Percentiles rank a stretch among this genome's conserved stretches.
Evolutionary conservation across 2,113 vertebrate genomes (phyloP).

Genomic region (Tragelaphus scriptus): DNA sequence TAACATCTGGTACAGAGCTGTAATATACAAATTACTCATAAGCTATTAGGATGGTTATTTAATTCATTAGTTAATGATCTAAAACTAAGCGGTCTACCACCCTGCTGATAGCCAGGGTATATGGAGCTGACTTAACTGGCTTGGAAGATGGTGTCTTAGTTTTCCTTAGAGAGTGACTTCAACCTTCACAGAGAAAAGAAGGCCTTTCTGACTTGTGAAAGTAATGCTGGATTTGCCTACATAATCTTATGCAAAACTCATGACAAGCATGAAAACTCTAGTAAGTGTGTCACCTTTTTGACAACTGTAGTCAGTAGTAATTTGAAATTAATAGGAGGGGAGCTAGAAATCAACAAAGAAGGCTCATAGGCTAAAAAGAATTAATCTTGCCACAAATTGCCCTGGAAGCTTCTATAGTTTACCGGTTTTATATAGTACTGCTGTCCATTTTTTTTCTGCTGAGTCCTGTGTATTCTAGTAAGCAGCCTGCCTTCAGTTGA

Average conservation of each 20-base stretch:
- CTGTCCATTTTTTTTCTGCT: not conserved
- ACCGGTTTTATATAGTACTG: not conserved
- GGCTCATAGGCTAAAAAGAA: not conserved
- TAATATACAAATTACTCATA: not conserved
- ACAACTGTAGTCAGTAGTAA: not conserved
- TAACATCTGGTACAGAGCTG: not conserved
- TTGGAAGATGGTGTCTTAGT: not conserved
- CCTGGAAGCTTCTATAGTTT: not conserved
- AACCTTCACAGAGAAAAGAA: not conserved
- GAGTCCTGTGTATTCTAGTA: not conserved
- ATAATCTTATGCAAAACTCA: not conserved
- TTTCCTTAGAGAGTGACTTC: not conserved
- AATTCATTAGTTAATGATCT: not conserved
- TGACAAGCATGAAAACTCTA: not conserved
- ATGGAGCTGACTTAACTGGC: not conserved
- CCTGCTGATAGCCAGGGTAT: not conserved
- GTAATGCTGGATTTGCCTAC: not conserved
- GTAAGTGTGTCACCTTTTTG: not conserved
- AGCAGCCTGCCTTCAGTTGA: not conserved
- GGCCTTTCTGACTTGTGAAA: not conserved
- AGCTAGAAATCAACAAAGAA: constrained; percentile 1
- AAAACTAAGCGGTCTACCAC: not conserved
- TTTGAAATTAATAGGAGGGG: not conserved
- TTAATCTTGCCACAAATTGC: not conserved
- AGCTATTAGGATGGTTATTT: not conserved